Conservation (phyloP, 2,113 vertebrate species). For the Cololabis saira region DNA sequence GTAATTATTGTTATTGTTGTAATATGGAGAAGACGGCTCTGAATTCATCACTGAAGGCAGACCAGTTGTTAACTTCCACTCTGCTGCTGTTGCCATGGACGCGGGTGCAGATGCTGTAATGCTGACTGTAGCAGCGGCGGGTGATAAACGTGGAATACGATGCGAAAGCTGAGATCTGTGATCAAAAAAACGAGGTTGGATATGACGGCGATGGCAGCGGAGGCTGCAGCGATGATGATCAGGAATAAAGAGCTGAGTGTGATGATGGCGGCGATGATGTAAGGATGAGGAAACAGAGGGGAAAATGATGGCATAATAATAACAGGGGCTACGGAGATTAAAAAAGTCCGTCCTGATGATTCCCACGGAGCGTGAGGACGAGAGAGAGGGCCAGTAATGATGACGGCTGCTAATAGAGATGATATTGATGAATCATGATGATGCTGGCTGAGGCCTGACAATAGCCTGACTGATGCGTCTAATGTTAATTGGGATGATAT, state of each 20-base stretch:
- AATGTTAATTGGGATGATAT: constrained; percentile 16
- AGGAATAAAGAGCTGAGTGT: neutral
- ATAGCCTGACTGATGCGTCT: constrained; percentile 10
- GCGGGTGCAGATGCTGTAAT: neutral
- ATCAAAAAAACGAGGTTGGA: neutral
- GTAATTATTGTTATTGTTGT: too few relatives aligned
- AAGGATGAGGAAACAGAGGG: neutral
- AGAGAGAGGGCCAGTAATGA: neutral
- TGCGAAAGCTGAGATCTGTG: neutral
- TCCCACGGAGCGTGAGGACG: neutral
- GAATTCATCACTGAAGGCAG: neutral
- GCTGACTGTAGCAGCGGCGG: neutral
- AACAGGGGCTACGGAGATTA: neutral
- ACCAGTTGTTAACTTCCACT: neutral
- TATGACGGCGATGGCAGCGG: neutral
- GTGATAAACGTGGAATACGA: neutral
- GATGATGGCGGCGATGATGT: neutral
- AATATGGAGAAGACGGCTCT: too few relatives aligned
- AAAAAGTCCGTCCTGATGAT: neutral
- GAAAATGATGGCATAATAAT: neutral
- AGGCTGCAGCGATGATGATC: neutral
- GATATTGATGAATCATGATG: constrained; percentile 4
- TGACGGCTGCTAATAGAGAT: neutral
- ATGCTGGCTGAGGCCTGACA: constrained; percentile 2
- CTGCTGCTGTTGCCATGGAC: neutral